phyloP scores from a whole-genome alignment of 1,140 invertebrate genomes.

The Drosophila setifemur region DNA sequence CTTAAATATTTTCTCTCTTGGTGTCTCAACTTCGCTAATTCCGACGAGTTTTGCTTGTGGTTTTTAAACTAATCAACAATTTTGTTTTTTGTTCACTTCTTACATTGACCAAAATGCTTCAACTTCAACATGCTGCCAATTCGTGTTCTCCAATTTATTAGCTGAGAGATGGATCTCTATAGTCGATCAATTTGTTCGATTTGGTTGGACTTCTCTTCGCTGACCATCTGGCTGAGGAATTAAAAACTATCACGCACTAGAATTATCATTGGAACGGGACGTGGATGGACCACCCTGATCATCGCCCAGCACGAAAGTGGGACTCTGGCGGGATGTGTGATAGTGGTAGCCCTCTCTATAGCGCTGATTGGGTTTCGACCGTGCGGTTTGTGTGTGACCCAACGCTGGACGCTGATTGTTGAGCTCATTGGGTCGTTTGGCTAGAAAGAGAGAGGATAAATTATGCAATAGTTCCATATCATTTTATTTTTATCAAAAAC shows the following conservation, averaged over 20 bases:
- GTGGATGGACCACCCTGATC: constrained; percentile 81
- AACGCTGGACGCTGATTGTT: constrained; percentile 81
- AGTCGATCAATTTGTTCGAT: not conserved
- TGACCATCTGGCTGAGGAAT: constrained; percentile 63
- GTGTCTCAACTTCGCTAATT: constrained; percentile 29
- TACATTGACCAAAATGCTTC: constrained; percentile 60
- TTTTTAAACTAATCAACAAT: constrained; percentile 76
- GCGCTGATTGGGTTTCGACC: constrained; percentile 81
- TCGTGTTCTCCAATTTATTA: constrained; percentile 15
- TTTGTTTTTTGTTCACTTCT: constrained; percentile 43
- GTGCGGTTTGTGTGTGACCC: constrained; percentile 81
- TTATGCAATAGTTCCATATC: no score
- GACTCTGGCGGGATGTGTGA: constrained; percentile 82
- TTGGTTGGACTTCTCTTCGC: constrained; percentile 5
- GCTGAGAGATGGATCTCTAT: constrained; percentile 43
- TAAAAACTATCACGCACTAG: constrained; percentile 83
- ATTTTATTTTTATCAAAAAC: not conserved
- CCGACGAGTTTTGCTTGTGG: constrained; percentile 49
- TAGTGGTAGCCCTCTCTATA: constrained; percentile 82
- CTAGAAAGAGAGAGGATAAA: constrained; percentile 31
- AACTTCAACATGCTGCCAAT: constrained; percentile 52
- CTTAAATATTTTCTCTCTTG: constrained; percentile 59
- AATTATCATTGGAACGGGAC: constrained; percentile 83
- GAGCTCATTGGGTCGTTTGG: constrained; percentile 82
- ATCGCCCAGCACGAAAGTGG: constrained; percentile 82